phyloP scores from a whole-genome alignment of 2,113 vertebrate genomes.

The Dromaius novaehollandiae region DNA sequence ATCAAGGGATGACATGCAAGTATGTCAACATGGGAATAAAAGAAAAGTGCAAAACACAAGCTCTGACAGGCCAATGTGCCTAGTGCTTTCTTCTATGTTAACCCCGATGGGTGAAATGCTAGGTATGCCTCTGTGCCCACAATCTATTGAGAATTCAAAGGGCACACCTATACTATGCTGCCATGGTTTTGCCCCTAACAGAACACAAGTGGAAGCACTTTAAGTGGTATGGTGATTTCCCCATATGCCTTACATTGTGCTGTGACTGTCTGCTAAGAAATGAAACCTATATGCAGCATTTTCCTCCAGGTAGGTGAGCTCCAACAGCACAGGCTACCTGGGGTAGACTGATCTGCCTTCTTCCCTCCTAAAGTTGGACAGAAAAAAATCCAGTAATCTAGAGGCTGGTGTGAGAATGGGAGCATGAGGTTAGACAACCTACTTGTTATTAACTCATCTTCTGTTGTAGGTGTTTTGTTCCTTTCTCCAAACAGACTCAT shows the following conservation, averaged over 20 bases:
- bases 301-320: not conserved
- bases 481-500: not conserved
- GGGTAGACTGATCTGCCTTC: not conserved
- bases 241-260: fast-evolving
- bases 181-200: not conserved
- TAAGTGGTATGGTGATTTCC: not conserved
- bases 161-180: not conserved
- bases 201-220: fast-evolving
- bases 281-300: no score
- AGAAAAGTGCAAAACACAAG: not conserved
- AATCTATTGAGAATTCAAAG: not conserved
- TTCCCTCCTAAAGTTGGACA: fast-evolving
- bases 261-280: not conserved
- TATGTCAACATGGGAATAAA: not conserved
- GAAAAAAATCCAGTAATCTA: fast-evolving
- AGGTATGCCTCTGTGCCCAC: not conserved
- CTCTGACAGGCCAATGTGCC: not conserved
- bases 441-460: not conserved
- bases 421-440: not conserved
- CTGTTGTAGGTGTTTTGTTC: not conserved
- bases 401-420: not conserved
- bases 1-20: not conserved
- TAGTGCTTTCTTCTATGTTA: fast-evolving
- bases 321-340: not conserved
- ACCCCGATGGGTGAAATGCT: not conserved